Evolutionary conservation across 2,113 vertebrate species (phyloP).

Genomic region (Alethe castanea): DNA sequence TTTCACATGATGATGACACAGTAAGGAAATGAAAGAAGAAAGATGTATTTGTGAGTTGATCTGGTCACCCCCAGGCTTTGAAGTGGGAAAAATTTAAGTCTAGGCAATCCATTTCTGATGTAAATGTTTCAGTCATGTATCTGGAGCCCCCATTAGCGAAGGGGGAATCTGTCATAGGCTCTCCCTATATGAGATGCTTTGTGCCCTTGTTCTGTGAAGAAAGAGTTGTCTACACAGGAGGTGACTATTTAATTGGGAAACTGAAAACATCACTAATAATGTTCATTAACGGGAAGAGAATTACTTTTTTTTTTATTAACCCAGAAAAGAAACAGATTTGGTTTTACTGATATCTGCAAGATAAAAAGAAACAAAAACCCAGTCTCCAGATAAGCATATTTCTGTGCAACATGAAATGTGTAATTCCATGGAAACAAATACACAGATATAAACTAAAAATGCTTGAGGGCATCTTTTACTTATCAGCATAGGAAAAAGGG

Average conservation of each 20-base stretch:
- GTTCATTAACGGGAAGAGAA: neutral
- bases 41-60: conserved; percentile 41
- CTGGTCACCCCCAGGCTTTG: conserved; percentile 42
- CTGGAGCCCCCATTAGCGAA: neutral
- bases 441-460: conserved; percentile 8
- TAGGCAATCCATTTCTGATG: conserved; percentile 33
- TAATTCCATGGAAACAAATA: conserved; percentile 22
- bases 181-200: neutral
- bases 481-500: neutral
- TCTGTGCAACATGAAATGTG: neutral
- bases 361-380: neutral
- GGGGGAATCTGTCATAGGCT: conserved; percentile 20
- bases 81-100: conserved; percentile 46
- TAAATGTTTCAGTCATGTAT: conserved; percentile 33
- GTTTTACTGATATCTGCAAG: conserved; percentile 4
- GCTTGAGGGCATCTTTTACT: conserved; percentile 16
- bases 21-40: conserved; percentile 55
- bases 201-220: conserved; percentile 15
- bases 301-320: neutral
- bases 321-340: neutral
- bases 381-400: neutral
- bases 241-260: conserved; percentile 1
- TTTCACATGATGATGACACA: conserved; percentile 58
- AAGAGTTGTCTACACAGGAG: conserved; percentile 16
- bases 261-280: conserved; percentile 10